Base-by-base conservation (phyloP, 2,888 invertebrate genomes). In the Agrochola litura region DNA sequence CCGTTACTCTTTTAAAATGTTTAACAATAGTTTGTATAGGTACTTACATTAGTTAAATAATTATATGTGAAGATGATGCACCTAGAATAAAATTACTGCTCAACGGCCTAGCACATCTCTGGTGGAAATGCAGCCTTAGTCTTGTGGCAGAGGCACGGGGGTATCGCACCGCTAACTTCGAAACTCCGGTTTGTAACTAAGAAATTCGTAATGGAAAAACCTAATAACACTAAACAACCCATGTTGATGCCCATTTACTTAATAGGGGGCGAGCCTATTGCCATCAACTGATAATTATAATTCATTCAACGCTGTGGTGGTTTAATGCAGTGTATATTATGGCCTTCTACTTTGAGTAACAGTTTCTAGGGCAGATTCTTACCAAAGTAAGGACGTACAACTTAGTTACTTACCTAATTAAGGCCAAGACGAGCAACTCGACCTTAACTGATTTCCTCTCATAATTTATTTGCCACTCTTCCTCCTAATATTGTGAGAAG, bases 391-490 rank as follows among this genome's bases (percentile, higher is more conserved):
- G 43, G 46, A 77, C 54, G 14, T 37, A 41, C 19, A 6, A 43
- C 49, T 56, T 16, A 49, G 54, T 41, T 54, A 61, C 16, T 3
- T 54, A 77, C 5, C 46, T 79, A 54, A 65, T 77, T 65, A 56
- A 77, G 77, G 64, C 46, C 68, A 66, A 69, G 65, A 56, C 8
- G n/a, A 82, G 16, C 58, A 56, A n/a, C 49, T 52, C 30, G 37
- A 43, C 70, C 83, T 66, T 69, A 30, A 41, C 30, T 37, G 25
- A n/a, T 82, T 76, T 82, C 69, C 54, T 69, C 30, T 46, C 2
- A 54, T 82, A 25, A 54, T 56, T 83, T 22, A 70, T 77, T 65
- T 56, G 30, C 77, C 46, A 25, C 25, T 83, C 58, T 80, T 80
- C 69, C 69, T 80, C 30, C 14, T 65, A 19, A 61, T 58, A 63